Conservation (phyloP, 2,888 invertebrate genomes). For the Dysmachus trigonus region DNA sequence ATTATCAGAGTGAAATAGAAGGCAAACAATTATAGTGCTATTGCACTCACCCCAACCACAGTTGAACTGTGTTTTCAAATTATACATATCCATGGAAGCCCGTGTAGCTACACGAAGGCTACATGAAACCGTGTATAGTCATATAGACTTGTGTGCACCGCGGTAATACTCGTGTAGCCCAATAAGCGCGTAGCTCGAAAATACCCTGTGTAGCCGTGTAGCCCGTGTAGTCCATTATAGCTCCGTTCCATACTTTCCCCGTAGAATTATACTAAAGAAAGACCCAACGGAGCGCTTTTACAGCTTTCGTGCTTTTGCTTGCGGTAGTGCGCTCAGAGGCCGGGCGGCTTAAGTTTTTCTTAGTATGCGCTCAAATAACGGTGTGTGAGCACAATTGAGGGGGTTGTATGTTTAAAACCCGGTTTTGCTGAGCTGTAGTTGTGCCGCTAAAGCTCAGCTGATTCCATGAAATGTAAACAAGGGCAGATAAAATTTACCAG, state of each 20-base stretch:
- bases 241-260: not conserved
- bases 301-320: not conserved
- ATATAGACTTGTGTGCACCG: not conserved
- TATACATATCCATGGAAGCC: not conserved
- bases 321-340: not conserved
- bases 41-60: slow-evolving; percentile 5
- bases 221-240: no score
- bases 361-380: not conserved
- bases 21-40: slow-evolving; percentile 42
- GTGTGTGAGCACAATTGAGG: slow-evolving; percentile 2
- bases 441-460: not conserved
- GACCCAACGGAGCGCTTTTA: not conserved
- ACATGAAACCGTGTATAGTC: not conserved
- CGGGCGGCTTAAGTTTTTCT: not conserved
- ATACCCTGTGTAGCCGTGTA: no score
- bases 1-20: slow-evolving; percentile 37
- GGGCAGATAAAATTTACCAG: not conserved
- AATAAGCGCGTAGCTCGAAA: no score
- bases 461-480: not conserved
- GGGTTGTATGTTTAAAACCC: not conserved
- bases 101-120: not conserved
- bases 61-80: not conserved
- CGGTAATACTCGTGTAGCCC: not conserved
- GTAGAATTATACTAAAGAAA: not conserved
- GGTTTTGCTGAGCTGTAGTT: not conserved